Percentiles rank a stretch among this genome's conserved stretches.
phyloP scores from a whole-genome alignment of 2,113 vertebrate genomes.

The Cryptomyrus ogoouensis region DNA sequence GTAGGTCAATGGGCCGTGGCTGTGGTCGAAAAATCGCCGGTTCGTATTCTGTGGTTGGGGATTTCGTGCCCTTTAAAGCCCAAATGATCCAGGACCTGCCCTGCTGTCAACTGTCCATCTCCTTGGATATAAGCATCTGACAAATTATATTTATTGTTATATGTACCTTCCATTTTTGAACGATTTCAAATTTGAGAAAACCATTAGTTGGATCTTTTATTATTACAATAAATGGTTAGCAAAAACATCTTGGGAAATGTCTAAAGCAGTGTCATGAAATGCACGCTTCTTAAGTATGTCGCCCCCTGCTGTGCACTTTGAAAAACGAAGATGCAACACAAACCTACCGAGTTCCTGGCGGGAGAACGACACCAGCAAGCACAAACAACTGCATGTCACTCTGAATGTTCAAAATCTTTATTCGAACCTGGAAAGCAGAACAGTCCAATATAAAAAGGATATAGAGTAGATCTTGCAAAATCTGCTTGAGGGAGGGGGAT shows the following conservation, averaged over 20 bases:
- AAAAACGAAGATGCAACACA: neutral
- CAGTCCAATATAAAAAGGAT: neutral
- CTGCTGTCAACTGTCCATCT: neutral
- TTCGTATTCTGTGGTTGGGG: neutral
- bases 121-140: neutral
- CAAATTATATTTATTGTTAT: neutral
- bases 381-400: neutral
- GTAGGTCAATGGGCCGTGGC: no score
- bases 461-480: neutral
- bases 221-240: neutral
- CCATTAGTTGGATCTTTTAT: neutral
- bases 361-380: neutral
- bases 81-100: neutral
- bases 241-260: neutral
- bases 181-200: neutral
- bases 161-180: neutral
- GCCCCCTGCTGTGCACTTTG: neutral
- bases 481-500: neutral
- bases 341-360: neutral
- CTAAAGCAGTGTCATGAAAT: neutral
- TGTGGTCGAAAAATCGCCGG: neutral
- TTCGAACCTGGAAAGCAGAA: slow-evolving; percentile 44
- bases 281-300: neutral
- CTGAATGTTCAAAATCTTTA: slow-evolving; percentile 36
- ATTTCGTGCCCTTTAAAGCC: neutral